phyloP scores from a whole-genome alignment of 2,113 vertebrate species.

The Oxyura jamaicensis region DNA sequence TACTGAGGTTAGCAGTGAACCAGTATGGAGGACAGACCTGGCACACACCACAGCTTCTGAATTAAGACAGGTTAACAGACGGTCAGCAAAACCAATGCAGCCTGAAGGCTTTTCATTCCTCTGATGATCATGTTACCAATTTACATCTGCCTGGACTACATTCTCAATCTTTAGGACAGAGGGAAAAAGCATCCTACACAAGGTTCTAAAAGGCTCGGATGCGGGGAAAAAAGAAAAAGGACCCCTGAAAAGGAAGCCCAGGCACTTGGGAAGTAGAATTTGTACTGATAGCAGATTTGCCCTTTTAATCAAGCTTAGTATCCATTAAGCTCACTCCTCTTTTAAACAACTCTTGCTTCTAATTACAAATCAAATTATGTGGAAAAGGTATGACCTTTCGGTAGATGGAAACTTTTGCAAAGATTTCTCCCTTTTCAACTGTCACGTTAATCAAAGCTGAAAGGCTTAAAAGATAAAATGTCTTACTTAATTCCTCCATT shows the following conservation, averaged over 20 bases:
- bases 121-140: background rate
- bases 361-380: constrained; percentile 9
- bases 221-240: background rate
- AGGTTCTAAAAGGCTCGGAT: background rate
- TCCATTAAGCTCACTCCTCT: background rate
- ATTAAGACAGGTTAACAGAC: background rate
- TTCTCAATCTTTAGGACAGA: background rate
- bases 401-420: background rate
- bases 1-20: rapidly evolving
- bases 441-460: background rate
- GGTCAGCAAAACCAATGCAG: background rate
- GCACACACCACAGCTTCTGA: background rate
- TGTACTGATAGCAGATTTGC: background rate
- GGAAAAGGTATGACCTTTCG: constrained; percentile 16
- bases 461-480: background rate
- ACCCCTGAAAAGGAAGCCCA: background rate
- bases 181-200: background rate
- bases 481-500: background rate
- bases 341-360: background rate
- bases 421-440: constrained; percentile 1
- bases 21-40: background rate
- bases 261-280: background rate
- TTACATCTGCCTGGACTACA: background rate
- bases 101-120: background rate
- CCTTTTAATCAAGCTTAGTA: background rate